phyloP scores from a whole-genome alignment of 1,140 invertebrate genomes.

The Sarcophaga peregrina region DNA sequence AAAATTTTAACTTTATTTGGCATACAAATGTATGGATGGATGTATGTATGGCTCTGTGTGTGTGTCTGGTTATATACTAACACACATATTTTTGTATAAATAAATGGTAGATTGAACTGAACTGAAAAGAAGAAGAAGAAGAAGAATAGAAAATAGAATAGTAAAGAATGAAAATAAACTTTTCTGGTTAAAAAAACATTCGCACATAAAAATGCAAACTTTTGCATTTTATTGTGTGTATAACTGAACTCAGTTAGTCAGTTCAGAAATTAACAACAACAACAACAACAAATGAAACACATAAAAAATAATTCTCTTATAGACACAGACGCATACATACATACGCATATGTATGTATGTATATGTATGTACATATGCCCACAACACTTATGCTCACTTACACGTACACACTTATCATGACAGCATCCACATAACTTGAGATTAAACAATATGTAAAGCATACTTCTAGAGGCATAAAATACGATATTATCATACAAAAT shows the following conservation, averaged over 20 bases:
- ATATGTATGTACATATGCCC: background rate
- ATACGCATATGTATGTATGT: constrained; percentile 12
- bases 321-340: background rate
- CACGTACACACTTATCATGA: background rate
- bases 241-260: background rate
- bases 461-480: too few relatives aligned
- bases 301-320: too few relatives aligned
- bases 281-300: too few relatives aligned
- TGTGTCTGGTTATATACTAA: background rate
- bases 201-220: constrained; percentile 66
- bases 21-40: background rate
- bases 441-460: background rate
- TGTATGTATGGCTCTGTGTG: too few relatives aligned
- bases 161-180: constrained; percentile 54
- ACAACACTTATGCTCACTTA: background rate
- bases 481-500: too few relatives aligned
- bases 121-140: background rate
- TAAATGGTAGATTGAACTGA: constrained; percentile 16
- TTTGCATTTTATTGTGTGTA: constrained; percentile 35
- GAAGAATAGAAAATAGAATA: background rate
- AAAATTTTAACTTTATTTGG: constrained; percentile 34
- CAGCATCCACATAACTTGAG: constrained; percentile 3
- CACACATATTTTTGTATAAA: background rate
- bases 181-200: constrained; percentile 62
- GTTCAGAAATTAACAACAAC: background rate